Evolutionary conservation across 2,797 vertebrate genomes (phyloP), one percentile per base, ranked within the genome.

Genomic region (Glossophaga mutica): DNA sequence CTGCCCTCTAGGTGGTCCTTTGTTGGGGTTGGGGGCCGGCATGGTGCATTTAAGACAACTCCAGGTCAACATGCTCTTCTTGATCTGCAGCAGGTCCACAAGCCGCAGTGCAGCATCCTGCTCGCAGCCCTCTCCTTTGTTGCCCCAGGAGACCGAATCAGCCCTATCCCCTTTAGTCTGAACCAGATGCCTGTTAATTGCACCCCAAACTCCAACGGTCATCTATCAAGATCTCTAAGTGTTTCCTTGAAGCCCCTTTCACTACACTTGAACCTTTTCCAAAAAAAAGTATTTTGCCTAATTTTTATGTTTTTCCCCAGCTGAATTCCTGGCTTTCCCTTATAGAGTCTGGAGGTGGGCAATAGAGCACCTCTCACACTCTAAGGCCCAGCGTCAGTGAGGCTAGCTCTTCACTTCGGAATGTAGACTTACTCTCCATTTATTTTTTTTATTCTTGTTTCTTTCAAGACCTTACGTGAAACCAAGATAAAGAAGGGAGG

Each of bases 1-100:
- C 48, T 68, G 39, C 7, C 34, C 48, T 85, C 46, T 48, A 34
- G 15, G 52, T 16, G 42, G 22, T 11, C 9, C 19, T 55, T 29
- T 83, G 14, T 12, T n/a, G 21, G 3, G 4, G 1, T 0, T 2
- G 4, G 5, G 11, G 2, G 1, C 7, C 3, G 1, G 2, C 3
- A 12, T 2, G 29, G 26, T 6, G 48, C 29, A 4, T n/a, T 84
- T 29, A 74, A 59, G 34, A 50, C 5, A 52, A 29, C 29, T 48
- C 18, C 6, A 76, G 34, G 37, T 9, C 3, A 12, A 1, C 11
- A 44, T 37, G 7, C 7, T n/a, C 34, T 73, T 52, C 46, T 42
- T 52, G 15, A 44, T 37, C 46, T 26, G 2, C 0, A 6, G 68
- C 3, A 15, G 18, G n/a, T 46, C 34, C 55, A n/a, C 0, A 78